These are phyloP conservation scores for Cotesia typhae DNA, from an alignment of 1,140 invertebrate species.

Conservation along the genomic window DNA sequence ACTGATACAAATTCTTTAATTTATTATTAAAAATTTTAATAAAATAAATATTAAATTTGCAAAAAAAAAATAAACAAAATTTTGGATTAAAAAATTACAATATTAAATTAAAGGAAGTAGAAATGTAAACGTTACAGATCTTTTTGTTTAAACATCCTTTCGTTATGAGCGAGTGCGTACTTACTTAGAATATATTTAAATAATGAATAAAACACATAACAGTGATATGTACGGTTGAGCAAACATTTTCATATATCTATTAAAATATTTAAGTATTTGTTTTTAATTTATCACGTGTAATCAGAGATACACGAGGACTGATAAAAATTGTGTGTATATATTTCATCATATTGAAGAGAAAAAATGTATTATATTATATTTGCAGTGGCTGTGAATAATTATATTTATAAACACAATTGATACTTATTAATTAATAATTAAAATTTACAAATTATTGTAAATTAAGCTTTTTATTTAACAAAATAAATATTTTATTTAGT, in stretches of 20 bases:
- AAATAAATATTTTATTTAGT: background rate
- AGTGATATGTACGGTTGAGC: slow-evolving; percentile 1
- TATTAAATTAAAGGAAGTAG: too few species aligned
- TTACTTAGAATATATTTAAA: background rate
- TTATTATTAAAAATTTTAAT: too few species aligned
- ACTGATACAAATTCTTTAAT: too few species aligned
- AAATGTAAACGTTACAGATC: background rate
- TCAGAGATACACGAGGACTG: too few species aligned
- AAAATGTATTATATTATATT: too few species aligned
- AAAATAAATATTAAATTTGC: too few species aligned
- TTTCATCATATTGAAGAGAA: too few species aligned
- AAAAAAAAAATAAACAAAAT: too few species aligned
- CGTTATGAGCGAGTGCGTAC: background rate
- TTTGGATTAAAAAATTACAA: too few species aligned
- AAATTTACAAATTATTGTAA: background rate
- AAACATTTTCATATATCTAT: slow-evolving; percentile 4
- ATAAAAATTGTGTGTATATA: too few species aligned
- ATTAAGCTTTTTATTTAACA: background rate
- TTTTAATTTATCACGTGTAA: background rate
- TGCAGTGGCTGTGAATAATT: too few species aligned
- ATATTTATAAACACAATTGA: too few species aligned
- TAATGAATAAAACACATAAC: background rate
- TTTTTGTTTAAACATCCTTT: slow-evolving; percentile 8
- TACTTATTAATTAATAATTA: background rate
- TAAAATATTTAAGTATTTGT: slow-evolving; percentile 9